Conservation (phyloP, 2,888 invertebrate genomes). For the Eupithecia insigniata region DNA sequence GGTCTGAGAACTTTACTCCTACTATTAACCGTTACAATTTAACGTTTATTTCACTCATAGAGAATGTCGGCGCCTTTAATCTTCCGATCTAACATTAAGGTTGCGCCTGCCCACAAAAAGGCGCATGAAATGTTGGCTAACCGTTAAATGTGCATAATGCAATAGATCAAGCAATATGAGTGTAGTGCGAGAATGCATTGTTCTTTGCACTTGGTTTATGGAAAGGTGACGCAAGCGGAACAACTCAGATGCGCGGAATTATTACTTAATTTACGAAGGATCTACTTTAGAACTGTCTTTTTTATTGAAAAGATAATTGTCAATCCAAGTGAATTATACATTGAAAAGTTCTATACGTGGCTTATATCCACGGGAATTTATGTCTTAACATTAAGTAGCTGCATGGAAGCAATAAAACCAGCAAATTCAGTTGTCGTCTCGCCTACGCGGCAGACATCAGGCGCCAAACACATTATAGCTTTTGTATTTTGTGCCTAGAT, state of each 20-base stretch:
- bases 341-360: slow-evolving; percentile 15
- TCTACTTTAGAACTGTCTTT: background rate
- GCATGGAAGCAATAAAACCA: slow-evolving; percentile 73
- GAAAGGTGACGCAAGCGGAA: slow-evolving; percentile 8
- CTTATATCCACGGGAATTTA: slow-evolving; percentile 33
- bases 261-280: background rate
- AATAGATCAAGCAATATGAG: slow-evolving; percentile 39
- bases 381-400: slow-evolving; percentile 59
- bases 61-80: slow-evolving; percentile 19
- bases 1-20: background rate
- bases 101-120: slow-evolving; percentile 24
- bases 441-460: slow-evolving; percentile 77
- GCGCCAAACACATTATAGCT: slow-evolving; percentile 65
- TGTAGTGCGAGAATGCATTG: slow-evolving; percentile 32
- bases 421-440: slow-evolving; percentile 70
- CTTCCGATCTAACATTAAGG: slow-evolving; percentile 28
- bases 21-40: too few relatives aligned
- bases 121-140: slow-evolving; percentile 39
- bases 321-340: background rate
- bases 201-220: slow-evolving; percentile 12
- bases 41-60: background rate
- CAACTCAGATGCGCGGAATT: slow-evolving; percentile 1
- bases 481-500: slow-evolving; percentile 33
- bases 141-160: slow-evolving; percentile 34
- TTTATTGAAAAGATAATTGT: background rate